Base-by-base conservation (phyloP, 2,888 invertebrate species). In the Spilosoma lubricipeda region DNA sequence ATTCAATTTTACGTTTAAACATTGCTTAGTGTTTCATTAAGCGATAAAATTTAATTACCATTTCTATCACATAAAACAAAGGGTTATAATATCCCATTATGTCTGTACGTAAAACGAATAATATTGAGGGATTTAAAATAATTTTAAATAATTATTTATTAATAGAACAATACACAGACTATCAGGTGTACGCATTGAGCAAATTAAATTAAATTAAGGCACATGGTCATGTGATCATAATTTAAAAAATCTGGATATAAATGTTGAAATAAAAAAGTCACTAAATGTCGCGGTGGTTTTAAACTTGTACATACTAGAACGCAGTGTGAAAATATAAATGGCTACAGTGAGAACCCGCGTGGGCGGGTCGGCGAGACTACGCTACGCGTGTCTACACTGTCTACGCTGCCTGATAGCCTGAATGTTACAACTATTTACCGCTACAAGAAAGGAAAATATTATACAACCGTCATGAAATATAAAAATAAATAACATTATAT, bases 401-500 rank as follows among this genome's bases (percentile, higher is more conserved):
- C 75, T 85, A 85, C 86, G 81, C 83, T 86, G 88, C 89, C 92
- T 91, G 93, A 93, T 92, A 93, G 92, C 90, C 93, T 91, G 91
- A 83, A 86, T 88, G 84, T 85, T 88, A 88, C 86, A 89, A 88
- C 87, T 85, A 90, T 88, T 89, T 87, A 85, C 87, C 85, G 89
- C 89, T 90, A 90, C 86, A 87, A 88, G 88, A 88, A 90, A 86
- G 87, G 88, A 90, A 89, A 85, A 90, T 91, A 90, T 86, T 85
- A 90, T 94, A 94, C 92, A 93, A 93, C 91, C 91, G 87, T 83
- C 78, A 79, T 92, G 90, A 91, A 91, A 92, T 92, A 92, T 92
- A 93, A 92, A 93, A 94, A 94, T 94, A 94, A 94, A 94, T 94
- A 94, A 93, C 94, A 90, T 86, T 94, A 94, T 94, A 91, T 90